Conservation (phyloP, 2,888 invertebrate species). For the Pollenia angustigena region DNA sequence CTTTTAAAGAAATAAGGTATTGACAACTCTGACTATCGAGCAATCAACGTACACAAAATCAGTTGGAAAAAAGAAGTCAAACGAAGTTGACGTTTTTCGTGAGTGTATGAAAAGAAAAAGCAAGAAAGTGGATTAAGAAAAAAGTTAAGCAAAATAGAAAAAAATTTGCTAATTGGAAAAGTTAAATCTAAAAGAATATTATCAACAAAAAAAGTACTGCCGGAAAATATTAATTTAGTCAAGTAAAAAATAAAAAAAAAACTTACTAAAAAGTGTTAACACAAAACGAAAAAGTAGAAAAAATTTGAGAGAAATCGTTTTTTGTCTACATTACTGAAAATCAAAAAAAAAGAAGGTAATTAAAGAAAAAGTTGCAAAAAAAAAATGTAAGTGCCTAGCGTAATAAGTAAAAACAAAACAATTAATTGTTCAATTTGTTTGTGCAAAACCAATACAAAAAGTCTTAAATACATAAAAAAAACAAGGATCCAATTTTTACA, state of each 20-base stretch:
- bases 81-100: slow-evolving; percentile 57
- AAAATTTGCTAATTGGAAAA: slow-evolving; percentile 58
- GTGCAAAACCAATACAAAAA: slow-evolving; percentile 8
- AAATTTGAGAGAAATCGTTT: slow-evolving; percentile 67
- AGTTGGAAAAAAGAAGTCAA: slow-evolving; percentile 71
- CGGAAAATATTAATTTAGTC: background rate
- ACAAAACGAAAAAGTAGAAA: slow-evolving; percentile 36
- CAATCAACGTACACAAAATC: slow-evolving; percentile 70
- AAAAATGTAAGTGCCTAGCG: slow-evolving; percentile 42
- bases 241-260: background rate
- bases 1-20: background rate
- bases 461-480: slow-evolving; percentile 39
- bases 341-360: slow-evolving; percentile 23
- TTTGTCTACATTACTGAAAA: slow-evolving; percentile 67
- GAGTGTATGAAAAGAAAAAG: slow-evolving; percentile 34
- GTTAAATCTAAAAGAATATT: slow-evolving; percentile 12
- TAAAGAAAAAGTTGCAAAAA: slow-evolving; percentile 29
- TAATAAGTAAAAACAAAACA: slow-evolving; percentile 11
- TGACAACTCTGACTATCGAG: slow-evolving; percentile 4
- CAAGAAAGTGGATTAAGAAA: slow-evolving; percentile 44
- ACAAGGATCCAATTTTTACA: slow-evolving; percentile 52
- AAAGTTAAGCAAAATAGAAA: slow-evolving; percentile 24
- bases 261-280: slow-evolving; percentile 16
- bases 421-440: slow-evolving; percentile 34
- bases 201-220: background rate